Conservation (phyloP, 2,888 invertebrate species). For the Chrysomela aeneicollis region DNA sequence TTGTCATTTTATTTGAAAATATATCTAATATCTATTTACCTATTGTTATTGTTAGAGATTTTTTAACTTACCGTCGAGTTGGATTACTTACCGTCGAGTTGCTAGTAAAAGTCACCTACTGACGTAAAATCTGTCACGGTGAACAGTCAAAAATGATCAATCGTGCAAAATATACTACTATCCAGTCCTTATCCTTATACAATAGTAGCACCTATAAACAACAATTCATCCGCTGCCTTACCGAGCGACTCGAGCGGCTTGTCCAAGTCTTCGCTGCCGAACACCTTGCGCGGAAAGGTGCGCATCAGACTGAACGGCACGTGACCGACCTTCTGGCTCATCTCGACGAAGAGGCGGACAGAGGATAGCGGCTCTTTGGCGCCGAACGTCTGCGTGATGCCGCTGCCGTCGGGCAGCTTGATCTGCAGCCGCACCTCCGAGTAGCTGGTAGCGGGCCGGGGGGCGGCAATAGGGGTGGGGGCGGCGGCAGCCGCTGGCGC, state of each 20-base stretch:
- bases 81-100: too few relatives aligned
- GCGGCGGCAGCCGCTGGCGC: slow-evolving; percentile 45
- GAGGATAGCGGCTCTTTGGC: slow-evolving; percentile 90
- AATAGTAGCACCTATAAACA: too few relatives aligned
- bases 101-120: too few relatives aligned
- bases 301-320: slow-evolving; percentile 85
- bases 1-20: too few relatives aligned
- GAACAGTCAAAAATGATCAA: too few relatives aligned
- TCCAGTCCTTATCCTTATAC: too few relatives aligned
- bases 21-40: too few relatives aligned
- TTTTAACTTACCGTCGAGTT: too few relatives aligned
- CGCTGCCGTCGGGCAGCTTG: slow-evolving; percentile 77
- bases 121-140: too few relatives aligned
- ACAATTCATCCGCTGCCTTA: too few relatives aligned
- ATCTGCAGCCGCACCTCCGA: slow-evolving; percentile 78
- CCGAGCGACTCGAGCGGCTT: slow-evolving; percentile 85
- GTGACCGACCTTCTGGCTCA: slow-evolving; percentile 78
- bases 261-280: slow-evolving; percentile 85
- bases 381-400: slow-evolving; percentile 79
- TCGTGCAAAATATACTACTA: too few relatives aligned
- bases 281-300: slow-evolving; percentile 87
- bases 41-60: too few relatives aligned
- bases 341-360: slow-evolving; percentile 86
- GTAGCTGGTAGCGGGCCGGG: slow-evolving; percentile 61
- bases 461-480: slow-evolving; percentile 55